These are phyloP conservation scores for Brachionus paranguensis DNA, from an alignment of 1,140 invertebrate genomes.

Conservation along the genomic window DNA sequence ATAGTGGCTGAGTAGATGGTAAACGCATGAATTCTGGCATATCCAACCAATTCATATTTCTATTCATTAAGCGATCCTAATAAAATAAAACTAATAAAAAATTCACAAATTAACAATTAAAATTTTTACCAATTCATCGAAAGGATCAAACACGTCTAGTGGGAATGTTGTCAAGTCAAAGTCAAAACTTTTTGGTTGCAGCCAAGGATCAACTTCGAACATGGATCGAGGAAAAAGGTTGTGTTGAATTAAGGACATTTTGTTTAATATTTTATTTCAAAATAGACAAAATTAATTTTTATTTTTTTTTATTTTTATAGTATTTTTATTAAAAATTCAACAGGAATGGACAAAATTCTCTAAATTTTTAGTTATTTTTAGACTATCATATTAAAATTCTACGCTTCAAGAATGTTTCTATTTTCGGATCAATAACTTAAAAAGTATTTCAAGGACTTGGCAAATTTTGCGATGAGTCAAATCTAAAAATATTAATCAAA, in stretches of 20 bases:
- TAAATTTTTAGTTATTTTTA: neutral
- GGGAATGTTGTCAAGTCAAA: neutral
- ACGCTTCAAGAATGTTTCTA: neutral
- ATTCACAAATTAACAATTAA: neutral
- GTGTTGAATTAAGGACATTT: conserved; percentile 31
- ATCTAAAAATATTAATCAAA: too few species aligned
- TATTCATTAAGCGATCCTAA: conserved; percentile 19
- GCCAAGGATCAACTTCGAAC: conserved; percentile 4
- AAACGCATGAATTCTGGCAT: conserved; percentile 5
- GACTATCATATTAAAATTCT: neutral
- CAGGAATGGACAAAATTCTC: neutral
- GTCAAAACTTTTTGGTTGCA: neutral
- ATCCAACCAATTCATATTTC: conserved; percentile 28
- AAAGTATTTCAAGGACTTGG: neutral
- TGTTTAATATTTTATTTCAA: neutral
- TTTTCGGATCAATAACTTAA: neutral
- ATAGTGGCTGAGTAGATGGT: neutral
- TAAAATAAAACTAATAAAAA: neutral
- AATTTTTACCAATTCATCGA: conserved; percentile 26
- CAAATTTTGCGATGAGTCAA: neutral
- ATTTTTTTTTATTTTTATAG: neutral
- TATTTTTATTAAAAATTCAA: neutral
- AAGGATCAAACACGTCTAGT: conserved; percentile 33
- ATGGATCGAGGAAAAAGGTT: conserved; percentile 17
- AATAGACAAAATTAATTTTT: neutral